These are phyloP conservation scores for Cassiopea xamachana DNA, from an alignment of 30 jellyfish, hydroid and myxozoan species.

Conservation along the genomic window DNA sequence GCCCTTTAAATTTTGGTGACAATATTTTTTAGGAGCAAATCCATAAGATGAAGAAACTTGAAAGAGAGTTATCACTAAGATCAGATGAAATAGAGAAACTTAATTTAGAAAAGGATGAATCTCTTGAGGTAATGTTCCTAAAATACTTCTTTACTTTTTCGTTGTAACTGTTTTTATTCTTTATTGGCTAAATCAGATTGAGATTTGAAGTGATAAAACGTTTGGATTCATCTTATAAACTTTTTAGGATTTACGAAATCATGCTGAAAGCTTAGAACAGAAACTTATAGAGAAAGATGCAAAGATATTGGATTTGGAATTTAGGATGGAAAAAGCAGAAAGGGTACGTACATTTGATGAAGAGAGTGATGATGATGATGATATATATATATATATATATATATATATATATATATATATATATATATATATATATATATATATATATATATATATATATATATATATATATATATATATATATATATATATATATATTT, in stretches of 20 bases:
- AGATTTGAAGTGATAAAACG: not conserved
- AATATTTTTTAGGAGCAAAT: conserved; percentile 16
- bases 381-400: too few species aligned
- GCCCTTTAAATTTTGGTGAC: not conserved
- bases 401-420: too few species aligned
- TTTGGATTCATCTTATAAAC: not conserved
- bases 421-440: too few species aligned
- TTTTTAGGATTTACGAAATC: conserved; percentile 72
- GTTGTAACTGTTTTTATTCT: not conserved
- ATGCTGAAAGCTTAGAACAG: conserved; percentile 74
- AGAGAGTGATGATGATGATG: too few species aligned
- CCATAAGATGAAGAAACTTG: conserved; percentile 41
- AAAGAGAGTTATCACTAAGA: conserved; percentile 34
- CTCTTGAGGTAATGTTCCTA: conserved; percentile 33
- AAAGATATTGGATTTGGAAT: conserved; percentile 76
- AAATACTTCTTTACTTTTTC: not conserved
- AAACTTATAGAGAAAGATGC: conserved; percentile 78
- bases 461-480: too few species aligned
- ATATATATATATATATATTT: too few species aligned
- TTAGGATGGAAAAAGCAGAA: conserved; percentile 74
- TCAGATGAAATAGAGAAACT: conserved; percentile 39
- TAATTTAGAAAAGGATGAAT: conserved; percentile 32
- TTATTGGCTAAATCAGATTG: too few species aligned
- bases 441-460: too few species aligned
- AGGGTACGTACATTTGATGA: conserved; percentile 67